Evolutionary conservation across 2,113 vertebrate species (phyloP), one percentile per base, ranked within the genome.

Genomic region (Smithornis capensis): DNA sequence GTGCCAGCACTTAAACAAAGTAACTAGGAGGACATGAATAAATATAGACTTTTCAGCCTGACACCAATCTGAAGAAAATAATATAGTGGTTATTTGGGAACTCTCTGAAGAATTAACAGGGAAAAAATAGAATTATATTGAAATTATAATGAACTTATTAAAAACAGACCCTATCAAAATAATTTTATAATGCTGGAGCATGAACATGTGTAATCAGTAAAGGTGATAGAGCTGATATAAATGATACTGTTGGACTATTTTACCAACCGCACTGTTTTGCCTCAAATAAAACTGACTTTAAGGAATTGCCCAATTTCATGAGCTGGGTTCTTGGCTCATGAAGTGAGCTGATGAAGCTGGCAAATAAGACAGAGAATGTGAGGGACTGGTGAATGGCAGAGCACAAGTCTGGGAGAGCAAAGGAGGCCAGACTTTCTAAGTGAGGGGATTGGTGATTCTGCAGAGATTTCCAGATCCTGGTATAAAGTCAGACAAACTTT

Each of bases 1-100:
- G 79, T 96, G 90, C 95, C 95, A 97, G 79, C 59, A 77, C 50
- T 91, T 64, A 64, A 83, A 93, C 64, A 85, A 35, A 85, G 63
- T 74, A 83, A 91, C 82, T 90, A 90, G 50, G 37, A 91, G 92
- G 78, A 93, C 70, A 83, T 83, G 85, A 86, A 81, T 88, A 96
- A 94, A 94, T 75, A 93, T 78, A 90, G 80, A 23, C 47, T 79
- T 94, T 71, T 90, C 79, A 95, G 67, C 28, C 59, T 86, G 67
- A 77, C 59, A 93, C 50, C 35, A 85, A 86, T 83, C 63, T 83
- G 82, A 83, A 70, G 79, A 81, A 96, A 91, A 93, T 81, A 90
- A 94, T 21, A 74, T 52, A 91, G 80, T 0, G 2, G 31, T 70
- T 94, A 92, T 90, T 64, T 95, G 44, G 42, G 56, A 79, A 95